Base-by-base conservation (phyloP, 2,113 vertebrate species). In the Carlito syrichta region DNA sequence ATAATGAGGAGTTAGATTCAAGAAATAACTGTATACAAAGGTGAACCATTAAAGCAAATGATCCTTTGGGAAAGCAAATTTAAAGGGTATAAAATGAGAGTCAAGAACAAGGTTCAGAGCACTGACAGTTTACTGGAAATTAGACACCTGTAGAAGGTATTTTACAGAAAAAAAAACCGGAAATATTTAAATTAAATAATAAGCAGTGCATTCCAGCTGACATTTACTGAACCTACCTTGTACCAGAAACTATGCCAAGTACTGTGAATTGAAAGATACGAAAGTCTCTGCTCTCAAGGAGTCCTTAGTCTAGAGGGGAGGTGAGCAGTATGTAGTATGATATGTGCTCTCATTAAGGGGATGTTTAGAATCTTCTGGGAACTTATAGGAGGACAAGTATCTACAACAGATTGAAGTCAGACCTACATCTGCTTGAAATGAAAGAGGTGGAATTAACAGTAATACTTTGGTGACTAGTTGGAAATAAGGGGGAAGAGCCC, bases 311-410 rank as follows among this genome's bases (percentile, higher is more conserved):
- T 48, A 19, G 58, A 45, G 38, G 16, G 35, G 10, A n/a, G 69
- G 7, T 8, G 0, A 32, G 40, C 32, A 23, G 35, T n/a, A 30
- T 4, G 0, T 27, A 0, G 12, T 12, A 8, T 19, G 20, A 45
- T 1, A 0, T 2, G 1, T n/a, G 27, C 69, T 84, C 68, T 68
- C 30, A 19, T 1, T 13, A 0, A 43, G 30, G 17, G 30, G 3
- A 12, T 58, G 56, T 0, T 7, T 3, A 1, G 25, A 19, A 23
- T 1, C 4, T 11, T 22, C 8, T 20, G 32, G 23, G n/a, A 71
- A 20, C 13, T 10, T 1, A 8, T 0, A 3, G 63, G 58, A 43
- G 14, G 52, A 30, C 6, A 19, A 2, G 12, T 38, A 6, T 12
- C 43, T 20, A 8, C 27, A 32, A 8, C 27, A 40, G 30, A 63